Conservation (phyloP, 2,113 vertebrate genomes). For the Ondatra zibethicus region DNA sequence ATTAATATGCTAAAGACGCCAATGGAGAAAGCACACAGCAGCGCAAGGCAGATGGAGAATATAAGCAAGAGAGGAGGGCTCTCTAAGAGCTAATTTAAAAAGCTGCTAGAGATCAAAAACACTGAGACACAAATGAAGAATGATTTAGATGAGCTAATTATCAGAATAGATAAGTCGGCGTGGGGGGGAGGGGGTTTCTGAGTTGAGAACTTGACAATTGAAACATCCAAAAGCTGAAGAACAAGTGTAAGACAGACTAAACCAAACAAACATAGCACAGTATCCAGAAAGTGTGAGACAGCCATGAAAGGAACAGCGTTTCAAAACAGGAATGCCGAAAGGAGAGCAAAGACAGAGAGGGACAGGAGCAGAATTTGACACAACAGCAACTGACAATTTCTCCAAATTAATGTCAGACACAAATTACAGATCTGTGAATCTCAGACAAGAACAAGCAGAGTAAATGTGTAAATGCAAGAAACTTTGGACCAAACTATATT, state of each 20-base stretch:
- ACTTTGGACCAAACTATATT: neutral
- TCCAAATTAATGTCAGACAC: constrained; percentile 24
- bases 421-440: neutral
- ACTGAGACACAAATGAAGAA: neutral
- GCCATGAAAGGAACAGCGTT: neutral
- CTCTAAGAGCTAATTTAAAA: neutral
- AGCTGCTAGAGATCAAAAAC: neutral
- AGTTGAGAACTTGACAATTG: neutral
- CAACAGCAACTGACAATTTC: neutral
- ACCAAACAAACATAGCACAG: neutral
- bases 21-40: neutral
- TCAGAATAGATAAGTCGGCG: neutral
- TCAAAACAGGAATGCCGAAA: neutral
- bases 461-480: neutral
- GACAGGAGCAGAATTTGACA: neutral
- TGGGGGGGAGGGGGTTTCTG: neutral
- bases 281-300: neutral
- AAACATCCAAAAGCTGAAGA: constrained; percentile 13
- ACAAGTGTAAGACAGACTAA: neutral
- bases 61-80: neutral
- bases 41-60: neutral
- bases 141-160: neutral
- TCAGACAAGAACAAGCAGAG: neutral
- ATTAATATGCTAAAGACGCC: constrained; percentile 25
- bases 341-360: neutral